Evolutionary conservation across 2,797 vertebrate genomes (phyloP).

Genomic region (Acipenser ruthenus): DNA sequence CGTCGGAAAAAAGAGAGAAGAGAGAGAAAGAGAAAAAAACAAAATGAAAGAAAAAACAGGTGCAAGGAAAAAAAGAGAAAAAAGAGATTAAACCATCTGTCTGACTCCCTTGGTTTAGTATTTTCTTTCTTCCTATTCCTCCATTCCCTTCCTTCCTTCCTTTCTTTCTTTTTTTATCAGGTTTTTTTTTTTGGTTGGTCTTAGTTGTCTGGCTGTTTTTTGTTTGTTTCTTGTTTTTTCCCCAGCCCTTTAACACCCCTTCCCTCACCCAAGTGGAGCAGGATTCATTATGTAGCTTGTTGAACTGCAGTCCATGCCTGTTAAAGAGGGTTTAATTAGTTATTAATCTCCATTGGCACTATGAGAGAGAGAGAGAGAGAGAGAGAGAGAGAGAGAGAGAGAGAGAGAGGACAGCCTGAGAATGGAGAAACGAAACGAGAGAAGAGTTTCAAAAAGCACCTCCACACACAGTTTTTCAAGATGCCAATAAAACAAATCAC

Average conservation of each 20-base stretch:
- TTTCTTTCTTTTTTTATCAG: background rate
- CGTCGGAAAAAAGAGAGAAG: constrained; percentile 85
- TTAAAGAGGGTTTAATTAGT: too few relatives aligned
- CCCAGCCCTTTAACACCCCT: background rate
- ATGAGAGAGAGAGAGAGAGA: background rate
- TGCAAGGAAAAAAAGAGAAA: constrained; percentile 69
- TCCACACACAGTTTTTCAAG: constrained; percentile 4
- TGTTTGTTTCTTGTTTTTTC: background rate
- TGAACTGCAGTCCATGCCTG: too few relatives aligned
- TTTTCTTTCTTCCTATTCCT: background rate
- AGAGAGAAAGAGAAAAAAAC: constrained; percentile 49
- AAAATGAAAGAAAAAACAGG: constrained; percentile 55
- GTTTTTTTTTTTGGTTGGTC: background rate
- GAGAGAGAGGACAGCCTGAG: background rate
- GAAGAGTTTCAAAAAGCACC: background rate
- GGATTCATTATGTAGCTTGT: too few relatives aligned
- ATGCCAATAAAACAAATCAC: too few relatives aligned
- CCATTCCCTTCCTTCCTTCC: background rate
- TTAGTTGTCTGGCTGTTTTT: background rate
- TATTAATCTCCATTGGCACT: too few relatives aligned
- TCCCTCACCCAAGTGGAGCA: background rate
- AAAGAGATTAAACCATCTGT: constrained; percentile 79
- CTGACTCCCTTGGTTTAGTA: background rate
- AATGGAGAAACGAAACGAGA: background rate
- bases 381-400: background rate